Conservation (phyloP, 2,888 invertebrate genomes). For the Callosobruchus maculatus region DNA sequence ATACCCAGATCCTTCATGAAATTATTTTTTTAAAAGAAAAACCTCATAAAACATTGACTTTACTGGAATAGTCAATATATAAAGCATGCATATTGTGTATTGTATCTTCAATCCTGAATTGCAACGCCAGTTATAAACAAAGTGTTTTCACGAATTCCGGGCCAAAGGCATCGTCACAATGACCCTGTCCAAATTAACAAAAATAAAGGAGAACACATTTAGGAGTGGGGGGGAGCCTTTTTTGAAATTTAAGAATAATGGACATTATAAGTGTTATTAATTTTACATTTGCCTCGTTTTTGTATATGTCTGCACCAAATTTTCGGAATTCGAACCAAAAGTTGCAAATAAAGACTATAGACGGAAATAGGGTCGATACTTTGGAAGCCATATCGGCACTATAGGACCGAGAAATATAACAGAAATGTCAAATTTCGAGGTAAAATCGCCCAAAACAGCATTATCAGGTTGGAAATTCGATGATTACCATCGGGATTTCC, state of each 20-base stretch:
- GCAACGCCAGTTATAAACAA: not conserved
- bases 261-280: not conserved
- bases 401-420: slow-evolving; percentile 11
- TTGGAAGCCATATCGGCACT: slow-evolving; percentile 18
- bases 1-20: too few species aligned
- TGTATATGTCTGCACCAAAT: not conserved
- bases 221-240: not conserved
- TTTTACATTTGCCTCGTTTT: not conserved
- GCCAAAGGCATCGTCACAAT: not conserved
- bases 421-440: slow-evolving; percentile 5
- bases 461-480: not conserved
- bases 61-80: not conserved
- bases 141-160: not conserved
- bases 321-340: not conserved
- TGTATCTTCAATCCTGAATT: not conserved
- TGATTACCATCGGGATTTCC: not conserved
- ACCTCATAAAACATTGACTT: too few species aligned
- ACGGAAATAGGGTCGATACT: slow-evolving; percentile 19
- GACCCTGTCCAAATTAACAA: not conserved
- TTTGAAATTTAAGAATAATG: not conserved
- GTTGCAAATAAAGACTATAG: slow-evolving; percentile 13
- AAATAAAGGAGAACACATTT: not conserved
- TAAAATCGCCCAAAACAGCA: slow-evolving; percentile 6
- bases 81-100: not conserved
- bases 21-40: too few species aligned